Evolutionary conservation across 2,888 invertebrate genomes (phyloP).

Genomic region (Esperia sulphurella): DNA sequence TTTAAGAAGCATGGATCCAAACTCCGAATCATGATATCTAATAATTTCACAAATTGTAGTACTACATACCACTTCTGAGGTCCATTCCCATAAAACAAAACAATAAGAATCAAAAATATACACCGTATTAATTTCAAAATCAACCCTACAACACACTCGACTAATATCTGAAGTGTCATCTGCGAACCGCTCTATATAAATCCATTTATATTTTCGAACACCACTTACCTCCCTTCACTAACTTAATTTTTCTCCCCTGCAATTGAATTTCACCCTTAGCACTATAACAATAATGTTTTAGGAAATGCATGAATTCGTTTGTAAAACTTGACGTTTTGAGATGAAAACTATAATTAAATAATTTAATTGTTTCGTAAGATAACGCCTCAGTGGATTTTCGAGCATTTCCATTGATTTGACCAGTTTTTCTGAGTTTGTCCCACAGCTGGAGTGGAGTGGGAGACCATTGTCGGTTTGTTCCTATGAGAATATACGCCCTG

Average conservation of each 20-base stretch:
- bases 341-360: conserved; percentile 64
- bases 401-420: conserved; percentile 51
- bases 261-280: conserved; percentile 23
- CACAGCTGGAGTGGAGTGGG: conserved; percentile 18
- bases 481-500: conserved; percentile 60
- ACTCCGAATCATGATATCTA: too few relatives aligned
- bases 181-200: conserved; percentile 38
- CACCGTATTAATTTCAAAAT: conserved; percentile 52
- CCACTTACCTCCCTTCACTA: conserved; percentile 54
- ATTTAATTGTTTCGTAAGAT: conserved; percentile 52
- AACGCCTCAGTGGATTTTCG: conserved; percentile 56
- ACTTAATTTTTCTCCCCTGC: conserved; percentile 7
- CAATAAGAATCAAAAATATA: conserved; percentile 15
- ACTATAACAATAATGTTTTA: conserved; percentile 12
- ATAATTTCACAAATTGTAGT: too few relatives aligned
- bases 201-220: conserved; percentile 67
- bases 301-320: conserved; percentile 8
- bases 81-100: conserved; percentile 21
- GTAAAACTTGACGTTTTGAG: conserved; percentile 59
- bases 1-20: too few relatives aligned
- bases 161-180: conserved; percentile 53
- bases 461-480: conserved; percentile 32
- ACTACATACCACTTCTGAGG: conserved; percentile 9
- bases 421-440: conserved; percentile 37
- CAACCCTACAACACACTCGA: conserved; percentile 33